Evolutionary conservation across 2,113 vertebrate genomes (phyloP).

Genomic region (Puffinus mauretanicus): DNA sequence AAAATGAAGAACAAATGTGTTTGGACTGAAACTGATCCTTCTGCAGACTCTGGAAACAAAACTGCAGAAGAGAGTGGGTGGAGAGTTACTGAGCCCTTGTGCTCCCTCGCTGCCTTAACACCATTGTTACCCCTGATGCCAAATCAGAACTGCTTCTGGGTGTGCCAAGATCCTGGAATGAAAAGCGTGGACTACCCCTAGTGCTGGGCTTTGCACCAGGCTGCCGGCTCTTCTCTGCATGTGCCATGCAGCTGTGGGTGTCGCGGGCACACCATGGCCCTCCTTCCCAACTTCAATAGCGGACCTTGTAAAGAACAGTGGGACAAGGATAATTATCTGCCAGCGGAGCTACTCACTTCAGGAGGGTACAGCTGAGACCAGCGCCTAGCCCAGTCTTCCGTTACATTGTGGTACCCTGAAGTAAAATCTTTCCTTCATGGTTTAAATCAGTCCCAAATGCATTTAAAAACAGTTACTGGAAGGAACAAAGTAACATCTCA

Average conservation of each 20-base stretch:
- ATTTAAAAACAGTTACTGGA: not conserved
- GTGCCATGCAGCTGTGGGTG: not conserved
- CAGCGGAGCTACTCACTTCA: not conserved
- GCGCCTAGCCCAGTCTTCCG: not conserved
- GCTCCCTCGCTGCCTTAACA: not conserved
- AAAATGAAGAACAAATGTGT: not conserved
- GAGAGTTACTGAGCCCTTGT: not conserved
- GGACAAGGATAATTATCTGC: not conserved
- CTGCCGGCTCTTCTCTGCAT: not conserved
- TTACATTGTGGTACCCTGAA: not conserved
- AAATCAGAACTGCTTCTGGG: not conserved
- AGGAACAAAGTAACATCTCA: not conserved
- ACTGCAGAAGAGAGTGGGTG: not conserved
- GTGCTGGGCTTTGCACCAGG: not conserved
- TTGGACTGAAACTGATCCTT: not conserved
- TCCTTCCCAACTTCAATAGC: not conserved
- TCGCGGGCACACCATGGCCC: not conserved
- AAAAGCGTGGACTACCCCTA: not conserved
- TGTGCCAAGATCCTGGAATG: not conserved
- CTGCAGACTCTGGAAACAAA: not conserved
- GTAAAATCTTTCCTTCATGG: not conserved
- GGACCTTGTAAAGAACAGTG: not conserved
- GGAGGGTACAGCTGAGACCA: not conserved
- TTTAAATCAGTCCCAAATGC: not conserved
- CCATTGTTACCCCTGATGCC: not conserved